Conservation (phyloP, 2,113 vertebrate genomes). For the Jacana jacana region DNA sequence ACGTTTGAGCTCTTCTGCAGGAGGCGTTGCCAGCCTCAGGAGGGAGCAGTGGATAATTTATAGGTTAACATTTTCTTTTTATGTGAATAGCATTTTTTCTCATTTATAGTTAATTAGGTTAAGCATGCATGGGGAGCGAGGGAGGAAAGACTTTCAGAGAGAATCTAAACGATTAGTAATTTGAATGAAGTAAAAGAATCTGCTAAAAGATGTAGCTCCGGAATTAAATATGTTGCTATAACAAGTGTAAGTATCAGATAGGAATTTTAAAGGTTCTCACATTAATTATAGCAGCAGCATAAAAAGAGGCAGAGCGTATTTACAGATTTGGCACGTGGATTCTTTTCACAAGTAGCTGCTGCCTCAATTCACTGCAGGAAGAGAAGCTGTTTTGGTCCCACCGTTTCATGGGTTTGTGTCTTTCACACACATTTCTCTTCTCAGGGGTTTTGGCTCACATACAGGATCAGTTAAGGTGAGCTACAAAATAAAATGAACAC, state of each 20-base stretch:
- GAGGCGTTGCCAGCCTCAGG: slow-evolving; percentile 54
- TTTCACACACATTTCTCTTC: not conserved
- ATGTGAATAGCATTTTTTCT: slow-evolving; percentile 80
- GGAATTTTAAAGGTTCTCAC: slow-evolving; percentile 54
- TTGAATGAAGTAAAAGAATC: slow-evolving; percentile 76
- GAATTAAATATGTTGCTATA: slow-evolving; percentile 60
- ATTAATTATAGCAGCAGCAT: slow-evolving; percentile 56
- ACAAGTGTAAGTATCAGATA: slow-evolving; percentile 44
- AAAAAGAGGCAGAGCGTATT: slow-evolving; percentile 37
- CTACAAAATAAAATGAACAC: slow-evolving; percentile 23
- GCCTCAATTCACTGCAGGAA: not conserved
- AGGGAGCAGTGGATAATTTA: slow-evolving; percentile 76
- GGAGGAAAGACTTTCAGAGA: slow-evolving; percentile 76
- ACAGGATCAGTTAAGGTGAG: slow-evolving; percentile 7
- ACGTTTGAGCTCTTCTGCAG: slow-evolving; percentile 21
- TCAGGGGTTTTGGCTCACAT: not conserved
- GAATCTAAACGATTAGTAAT: slow-evolving; percentile 78
- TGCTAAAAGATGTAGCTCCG: slow-evolving; percentile 64
- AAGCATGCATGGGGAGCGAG: slow-evolving; percentile 78
- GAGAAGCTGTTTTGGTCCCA: slow-evolving; percentile 14
- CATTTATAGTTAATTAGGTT: slow-evolving; percentile 85
- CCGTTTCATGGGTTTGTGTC: not conserved
- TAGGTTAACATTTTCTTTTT: slow-evolving; percentile 84
- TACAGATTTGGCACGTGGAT: slow-evolving; percentile 28
- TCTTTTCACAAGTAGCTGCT: not conserved